Evolutionary conservation across 1,140 invertebrate genomes (phyloP).

Genomic region (Helicoverpa armigera): DNA sequence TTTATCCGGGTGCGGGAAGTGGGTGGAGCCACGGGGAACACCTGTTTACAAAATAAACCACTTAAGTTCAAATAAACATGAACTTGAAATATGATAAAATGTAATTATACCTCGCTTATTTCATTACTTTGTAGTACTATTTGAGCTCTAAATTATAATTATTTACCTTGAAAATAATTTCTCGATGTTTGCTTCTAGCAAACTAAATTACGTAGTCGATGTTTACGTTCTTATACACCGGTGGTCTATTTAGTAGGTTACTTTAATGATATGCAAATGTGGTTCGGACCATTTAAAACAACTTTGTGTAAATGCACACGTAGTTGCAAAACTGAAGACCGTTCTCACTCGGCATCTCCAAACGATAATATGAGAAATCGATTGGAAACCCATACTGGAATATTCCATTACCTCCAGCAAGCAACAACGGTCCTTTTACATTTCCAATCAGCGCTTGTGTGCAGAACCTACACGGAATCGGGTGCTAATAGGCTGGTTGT

Average conservation of each 20-base stretch:
- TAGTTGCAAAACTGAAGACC: background rate
- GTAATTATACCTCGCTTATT: background rate
- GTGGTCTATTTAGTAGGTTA: background rate
- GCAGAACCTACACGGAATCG: slow-evolving; percentile 51
- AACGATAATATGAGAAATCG: slow-evolving; percentile 28
- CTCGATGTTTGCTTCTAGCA: background rate
- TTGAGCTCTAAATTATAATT: slow-evolving; percentile 4
- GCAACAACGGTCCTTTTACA: slow-evolving; percentile 40
- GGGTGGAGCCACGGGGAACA: too few relatives aligned
- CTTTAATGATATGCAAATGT: too few relatives aligned
- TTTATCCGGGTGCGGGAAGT: too few relatives aligned
- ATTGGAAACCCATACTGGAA: slow-evolving; percentile 30
- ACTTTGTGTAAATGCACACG: background rate
- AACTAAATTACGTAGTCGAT: background rate
- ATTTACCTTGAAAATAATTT: background rate
- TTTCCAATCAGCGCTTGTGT: slow-evolving; percentile 40
- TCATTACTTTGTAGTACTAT: background rate
- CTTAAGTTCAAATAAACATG: too few relatives aligned
- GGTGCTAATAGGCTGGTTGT: slow-evolving; percentile 67
- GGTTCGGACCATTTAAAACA: too few relatives aligned
- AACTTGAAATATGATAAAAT: too few relatives aligned
- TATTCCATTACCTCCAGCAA: slow-evolving; percentile 32
- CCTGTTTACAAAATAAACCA: too few relatives aligned
- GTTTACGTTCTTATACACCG: background rate
- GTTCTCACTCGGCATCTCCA: background rate